A percentile compares a stretch with the other conserved stretches of the same genome.
Conservation (phyloP, 2,888 invertebrate genomes). For the Cataglyphis altisquamis region DNA sequence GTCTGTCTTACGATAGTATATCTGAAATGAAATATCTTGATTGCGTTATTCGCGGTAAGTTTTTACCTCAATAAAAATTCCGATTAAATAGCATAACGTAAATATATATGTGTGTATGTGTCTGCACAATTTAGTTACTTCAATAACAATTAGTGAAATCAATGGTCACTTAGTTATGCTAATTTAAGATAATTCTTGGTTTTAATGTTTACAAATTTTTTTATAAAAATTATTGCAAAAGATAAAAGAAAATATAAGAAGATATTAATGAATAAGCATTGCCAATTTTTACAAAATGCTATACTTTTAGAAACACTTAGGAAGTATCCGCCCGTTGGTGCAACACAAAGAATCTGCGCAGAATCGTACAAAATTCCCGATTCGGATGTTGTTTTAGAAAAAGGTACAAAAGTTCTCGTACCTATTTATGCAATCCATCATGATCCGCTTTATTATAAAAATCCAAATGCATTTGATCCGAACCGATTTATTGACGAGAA, state of each 20-base stretch:
- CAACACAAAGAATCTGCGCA: background rate
- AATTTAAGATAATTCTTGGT: background rate
- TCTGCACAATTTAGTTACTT: background rate
- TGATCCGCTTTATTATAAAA: background rate
- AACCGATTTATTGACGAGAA: background rate
- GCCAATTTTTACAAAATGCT: background rate
- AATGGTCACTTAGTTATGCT: constrained; percentile 21
- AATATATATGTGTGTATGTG: background rate
- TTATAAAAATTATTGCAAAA: background rate
- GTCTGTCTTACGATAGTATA: constrained; percentile 72
- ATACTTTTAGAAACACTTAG: constrained; percentile 1
- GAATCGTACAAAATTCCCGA: background rate
- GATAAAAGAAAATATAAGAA: too few species aligned
- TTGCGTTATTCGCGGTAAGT: constrained; percentile 60
- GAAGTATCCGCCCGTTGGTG: background rate
- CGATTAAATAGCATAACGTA: background rate
- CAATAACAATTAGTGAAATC: background rate
- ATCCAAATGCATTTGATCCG: background rate
- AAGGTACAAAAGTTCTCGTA: background rate
- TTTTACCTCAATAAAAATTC: background rate
- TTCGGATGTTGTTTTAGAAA: background rate
- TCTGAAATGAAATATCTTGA: constrained; percentile 71
- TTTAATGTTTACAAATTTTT: background rate
- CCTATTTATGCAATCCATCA: background rate
- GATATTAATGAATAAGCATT: background rate